A percentile compares a stretch with the other conserved stretches of the same genome.
phyloP scores from a whole-genome alignment of 2,797 vertebrate species.

The Gadopsis marmoratus region DNA sequence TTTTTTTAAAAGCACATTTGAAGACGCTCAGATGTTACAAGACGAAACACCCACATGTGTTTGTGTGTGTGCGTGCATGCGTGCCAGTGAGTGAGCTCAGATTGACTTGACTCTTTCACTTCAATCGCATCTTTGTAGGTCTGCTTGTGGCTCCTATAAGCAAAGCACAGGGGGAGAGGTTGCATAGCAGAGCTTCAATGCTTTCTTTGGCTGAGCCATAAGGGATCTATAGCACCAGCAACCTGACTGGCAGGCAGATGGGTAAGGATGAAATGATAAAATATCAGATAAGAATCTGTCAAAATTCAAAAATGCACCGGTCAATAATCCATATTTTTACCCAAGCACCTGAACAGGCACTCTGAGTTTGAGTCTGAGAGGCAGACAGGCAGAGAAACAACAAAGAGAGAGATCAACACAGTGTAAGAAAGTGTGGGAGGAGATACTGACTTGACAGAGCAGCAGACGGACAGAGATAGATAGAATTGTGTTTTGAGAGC shows the following conservation, averaged over 20 bases:
- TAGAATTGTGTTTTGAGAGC: constrained; percentile 12
- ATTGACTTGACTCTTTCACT: constrained; percentile 82
- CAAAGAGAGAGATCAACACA: constrained; percentile 37
- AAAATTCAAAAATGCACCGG: constrained; percentile 60
- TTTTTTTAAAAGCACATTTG: constrained; percentile 83
- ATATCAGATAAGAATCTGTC: constrained; percentile 71
- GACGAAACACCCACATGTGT: constrained; percentile 80
- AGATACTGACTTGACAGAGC: constrained; percentile 9
- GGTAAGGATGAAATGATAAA: constrained; percentile 66
- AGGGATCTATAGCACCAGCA: constrained; percentile 73
- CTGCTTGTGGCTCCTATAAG: constrained; percentile 81
- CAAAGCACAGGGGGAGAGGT: constrained; percentile 73
- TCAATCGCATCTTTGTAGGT: constrained; percentile 82
- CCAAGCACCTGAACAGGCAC: constrained; percentile 43
- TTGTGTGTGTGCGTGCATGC: constrained; percentile 57
- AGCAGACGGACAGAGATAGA: constrained; percentile 8
- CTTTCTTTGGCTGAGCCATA: constrained; percentile 70
- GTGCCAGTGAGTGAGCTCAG: constrained; percentile 69
- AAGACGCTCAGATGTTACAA: constrained; percentile 83
- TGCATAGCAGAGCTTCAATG: constrained; percentile 73
- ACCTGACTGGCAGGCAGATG: constrained; percentile 76
- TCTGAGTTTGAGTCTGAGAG: constrained; percentile 24
- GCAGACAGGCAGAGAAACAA: constrained; percentile 19
- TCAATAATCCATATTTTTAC: constrained; percentile 69
- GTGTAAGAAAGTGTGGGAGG: constrained; percentile 31